Evolutionary conservation across 2,113 vertebrate genomes (phyloP).

Genomic region (Ptyas mucosa): DNA sequence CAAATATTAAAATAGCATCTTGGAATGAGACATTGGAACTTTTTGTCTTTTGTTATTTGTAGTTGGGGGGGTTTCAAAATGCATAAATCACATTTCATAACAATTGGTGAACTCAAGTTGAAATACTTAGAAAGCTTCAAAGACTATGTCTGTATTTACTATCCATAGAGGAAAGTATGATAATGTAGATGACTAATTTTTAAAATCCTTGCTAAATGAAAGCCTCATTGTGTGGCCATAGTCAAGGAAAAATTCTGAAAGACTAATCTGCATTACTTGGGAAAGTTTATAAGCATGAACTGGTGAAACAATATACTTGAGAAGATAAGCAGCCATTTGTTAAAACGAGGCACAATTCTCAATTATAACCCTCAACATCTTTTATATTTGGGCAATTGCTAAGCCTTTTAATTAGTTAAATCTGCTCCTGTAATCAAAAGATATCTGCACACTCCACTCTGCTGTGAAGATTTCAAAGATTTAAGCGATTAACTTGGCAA

Average conservation of each 20-base stretch:
- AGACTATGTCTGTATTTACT: background rate
- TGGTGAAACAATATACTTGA: conserved; percentile 67
- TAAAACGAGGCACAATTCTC: conserved; percentile 63
- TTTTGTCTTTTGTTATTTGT: conserved; percentile 16
- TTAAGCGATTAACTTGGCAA: conserved; percentile 75
- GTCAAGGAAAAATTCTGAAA: conserved; percentile 74
- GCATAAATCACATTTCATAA: fast-evolving
- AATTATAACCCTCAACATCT: conserved; percentile 67
- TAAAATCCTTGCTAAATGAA: conserved; percentile 60
- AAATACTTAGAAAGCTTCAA: conserved; percentile 30
- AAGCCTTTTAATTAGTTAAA: conserved; percentile 83
- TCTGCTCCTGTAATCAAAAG: conserved; percentile 71
- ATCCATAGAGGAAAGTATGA: conserved; percentile 33
- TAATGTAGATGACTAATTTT: conserved; percentile 46
- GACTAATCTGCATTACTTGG: conserved; percentile 77
- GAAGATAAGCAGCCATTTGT: conserved; percentile 72
- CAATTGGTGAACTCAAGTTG: conserved; percentile 19
- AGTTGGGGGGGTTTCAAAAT: fast-evolving
- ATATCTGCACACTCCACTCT: conserved; percentile 67
- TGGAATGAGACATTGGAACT: background rate
- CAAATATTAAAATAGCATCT: conserved; percentile 12
- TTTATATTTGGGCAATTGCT: conserved; percentile 69
- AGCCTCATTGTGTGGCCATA: conserved; percentile 78
- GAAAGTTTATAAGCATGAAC: conserved; percentile 63
- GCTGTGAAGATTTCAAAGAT: conserved; percentile 69